Percentiles rank a stretch among this genome's conserved stretches.
phyloP scores from a whole-genome alignment of 2,888 invertebrate species.

The Cosmia trapezina region DNA sequence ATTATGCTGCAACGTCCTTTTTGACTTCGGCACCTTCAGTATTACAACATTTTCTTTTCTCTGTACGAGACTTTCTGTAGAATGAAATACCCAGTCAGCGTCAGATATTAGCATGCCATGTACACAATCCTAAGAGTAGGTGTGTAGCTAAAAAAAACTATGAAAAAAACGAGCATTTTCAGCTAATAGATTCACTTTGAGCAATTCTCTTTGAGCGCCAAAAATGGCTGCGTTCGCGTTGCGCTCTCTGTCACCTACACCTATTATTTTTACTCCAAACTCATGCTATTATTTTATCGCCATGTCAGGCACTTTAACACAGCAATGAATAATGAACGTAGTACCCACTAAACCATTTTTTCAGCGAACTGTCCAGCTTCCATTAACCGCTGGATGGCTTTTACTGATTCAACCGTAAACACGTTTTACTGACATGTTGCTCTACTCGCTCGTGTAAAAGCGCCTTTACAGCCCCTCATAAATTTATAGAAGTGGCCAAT shows the following conservation, averaged over 20 bases:
- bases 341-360: slow-evolving; percentile 27
- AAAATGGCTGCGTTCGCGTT: background rate
- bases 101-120: background rate
- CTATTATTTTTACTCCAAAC: background rate
- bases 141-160: background rate
- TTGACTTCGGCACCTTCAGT: background rate
- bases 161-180: background rate
- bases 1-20: background rate
- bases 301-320: slow-evolving; percentile 15
- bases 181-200: background rate
- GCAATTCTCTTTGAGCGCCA: background rate
- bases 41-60: background rate
- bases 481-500: slow-evolving; percentile 53
- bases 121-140: too few species aligned
- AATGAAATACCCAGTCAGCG: too few species aligned
- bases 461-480: slow-evolving; percentile 39
- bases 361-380: slow-evolving; percentile 25
- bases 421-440: slow-evolving; percentile 29
- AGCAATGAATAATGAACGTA: slow-evolving; percentile 34
- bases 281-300: slow-evolving; percentile 20
- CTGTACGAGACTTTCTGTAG: background rate
- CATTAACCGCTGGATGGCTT: slow-evolving; percentile 36
- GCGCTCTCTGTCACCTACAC: background rate
- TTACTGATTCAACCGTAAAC: slow-evolving; percentile 43
- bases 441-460: slow-evolving; percentile 27